Conservation (phyloP, 1,140 invertebrate species). For the Atta colombica region DNA sequence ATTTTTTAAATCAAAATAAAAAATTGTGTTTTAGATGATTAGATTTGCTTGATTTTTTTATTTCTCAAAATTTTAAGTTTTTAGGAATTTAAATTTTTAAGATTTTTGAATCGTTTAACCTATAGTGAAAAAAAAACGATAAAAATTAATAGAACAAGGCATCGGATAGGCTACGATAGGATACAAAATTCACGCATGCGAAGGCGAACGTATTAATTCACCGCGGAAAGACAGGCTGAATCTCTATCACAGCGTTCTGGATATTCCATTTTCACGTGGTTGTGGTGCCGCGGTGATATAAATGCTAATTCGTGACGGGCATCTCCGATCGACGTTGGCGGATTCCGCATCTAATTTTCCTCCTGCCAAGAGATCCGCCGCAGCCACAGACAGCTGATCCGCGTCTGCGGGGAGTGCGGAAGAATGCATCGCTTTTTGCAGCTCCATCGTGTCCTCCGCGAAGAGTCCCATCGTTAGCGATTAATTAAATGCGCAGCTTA, state of each 20-base stretch:
- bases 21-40: neutral
- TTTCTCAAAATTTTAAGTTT: neutral
- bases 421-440: slow-evolving; percentile 63
- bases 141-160: slow-evolving; percentile 34
- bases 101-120: neutral
- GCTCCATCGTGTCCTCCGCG: slow-evolving; percentile 18
- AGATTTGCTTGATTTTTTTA: neutral
- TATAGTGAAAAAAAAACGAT: neutral
- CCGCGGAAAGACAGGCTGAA: slow-evolving; percentile 51
- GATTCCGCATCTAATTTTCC: slow-evolving; percentile 76
- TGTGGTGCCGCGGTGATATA: slow-evolving; percentile 76
- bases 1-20: neutral
- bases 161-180: neutral
- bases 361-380: slow-evolving; percentile 71
- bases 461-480: slow-evolving; percentile 50
- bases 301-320: slow-evolving; percentile 79
- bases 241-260: slow-evolving; percentile 70
- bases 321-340: slow-evolving; percentile 75
- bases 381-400: slow-evolving; percentile 69
- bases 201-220: slow-evolving; percentile 70
- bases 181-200: slow-evolving; percentile 6
- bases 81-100: neutral
- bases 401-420: slow-evolving; percentile 46
- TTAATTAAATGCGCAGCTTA: neutral
- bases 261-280: slow-evolving; percentile 77